These are phyloP conservation scores for Rostratula benghalensis DNA, from an alignment of 2,113 vertebrate genomes.

Conservation along the genomic window DNA sequence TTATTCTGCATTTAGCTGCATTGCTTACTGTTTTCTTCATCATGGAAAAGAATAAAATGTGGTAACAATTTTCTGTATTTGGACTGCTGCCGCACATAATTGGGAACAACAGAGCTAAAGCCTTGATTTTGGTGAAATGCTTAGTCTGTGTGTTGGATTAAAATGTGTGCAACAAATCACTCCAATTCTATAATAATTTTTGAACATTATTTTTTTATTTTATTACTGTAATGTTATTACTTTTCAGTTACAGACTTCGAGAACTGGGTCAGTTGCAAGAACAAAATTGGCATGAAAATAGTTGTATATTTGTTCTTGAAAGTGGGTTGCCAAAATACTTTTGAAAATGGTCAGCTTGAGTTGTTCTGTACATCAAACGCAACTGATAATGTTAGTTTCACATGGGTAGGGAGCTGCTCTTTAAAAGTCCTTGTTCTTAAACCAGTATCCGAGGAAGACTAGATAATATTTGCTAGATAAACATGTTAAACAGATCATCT, in stretches of 20 bases:
- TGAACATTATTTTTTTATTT: constrained; percentile 55
- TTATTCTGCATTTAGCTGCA: constrained; percentile 72
- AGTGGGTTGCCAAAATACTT: constrained; percentile 43
- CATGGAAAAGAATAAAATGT: constrained; percentile 78
- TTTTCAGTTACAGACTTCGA: constrained; percentile 51
- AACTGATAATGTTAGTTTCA: constrained; percentile 17
- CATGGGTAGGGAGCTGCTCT: background rate
- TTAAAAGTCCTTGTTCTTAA: constrained; percentile 23
- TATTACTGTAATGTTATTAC: constrained; percentile 53
- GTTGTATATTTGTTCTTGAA: constrained; percentile 57
- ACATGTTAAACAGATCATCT: constrained; percentile 23
- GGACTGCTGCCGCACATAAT: constrained; percentile 75
- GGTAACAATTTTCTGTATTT: constrained; percentile 84
- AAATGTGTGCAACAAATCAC: constrained; percentile 60
- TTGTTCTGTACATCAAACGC: constrained; percentile 3
- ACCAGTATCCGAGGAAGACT: background rate
- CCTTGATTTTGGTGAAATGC: constrained; percentile 68
- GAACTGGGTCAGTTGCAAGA: constrained; percentile 63
- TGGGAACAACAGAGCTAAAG: constrained; percentile 72
- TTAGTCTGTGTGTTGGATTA: constrained; percentile 70
- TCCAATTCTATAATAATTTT: constrained; percentile 60
- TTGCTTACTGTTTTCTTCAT: constrained; percentile 75
- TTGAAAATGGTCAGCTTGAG: constrained; percentile 7
- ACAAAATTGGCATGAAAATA: constrained; percentile 45
- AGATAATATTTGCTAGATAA: constrained; percentile 29